Base-by-base conservation (phyloP, 2,888 invertebrate species). In the Chesias legatella region DNA sequence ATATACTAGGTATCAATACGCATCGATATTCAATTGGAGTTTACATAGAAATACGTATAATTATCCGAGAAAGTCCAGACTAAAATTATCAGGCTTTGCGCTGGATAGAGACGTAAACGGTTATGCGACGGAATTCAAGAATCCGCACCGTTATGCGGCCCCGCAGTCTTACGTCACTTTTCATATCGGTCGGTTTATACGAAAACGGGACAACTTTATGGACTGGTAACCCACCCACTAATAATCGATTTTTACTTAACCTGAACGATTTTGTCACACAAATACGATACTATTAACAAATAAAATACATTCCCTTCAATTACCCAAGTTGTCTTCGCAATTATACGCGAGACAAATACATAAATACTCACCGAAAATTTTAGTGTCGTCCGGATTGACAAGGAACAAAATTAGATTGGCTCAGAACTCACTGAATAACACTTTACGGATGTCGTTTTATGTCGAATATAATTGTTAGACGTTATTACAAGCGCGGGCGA, bases 231-330 rank as follows among this genome's bases (percentile, higher is more conserved):
- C 84, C 88, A 88, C 88, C 88, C 88, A 85, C 80, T 64, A 79
- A 65, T 69, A 75, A 88, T 88, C 86, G 88, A 88, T 88, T 88
- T 88, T 86, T 78, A 81, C 70, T 71, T 66, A 68, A 65, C 68
- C 57, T 51, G 56, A 56, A 50, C 30, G 56, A 64, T 58, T 43
- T 47, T 39, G 40, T 36, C 30, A 32, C 26, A 21, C 27, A 49
- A 69, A 65, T 60, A 48, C 48, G 41, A 48, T 40, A 48, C 48
- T 25, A 62, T 56, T 53, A 45, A 55, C 46, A 51, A 54, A 54
- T 51, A 53, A 52, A 64, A 62, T 48, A 59, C 33, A 37, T 47
- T 53, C 35, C 33, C 34, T 42, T 52, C 35, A 38, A 17, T 42
- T 47, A 53, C 35, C 41, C 48, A 61, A 55, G 46, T 51, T 54